Percentiles rank a stretch among this genome's conserved stretches.
Evolutionary conservation across 2,888 invertebrate genomes (phyloP).

Genomic region (Ophion slaviceki): DNA sequence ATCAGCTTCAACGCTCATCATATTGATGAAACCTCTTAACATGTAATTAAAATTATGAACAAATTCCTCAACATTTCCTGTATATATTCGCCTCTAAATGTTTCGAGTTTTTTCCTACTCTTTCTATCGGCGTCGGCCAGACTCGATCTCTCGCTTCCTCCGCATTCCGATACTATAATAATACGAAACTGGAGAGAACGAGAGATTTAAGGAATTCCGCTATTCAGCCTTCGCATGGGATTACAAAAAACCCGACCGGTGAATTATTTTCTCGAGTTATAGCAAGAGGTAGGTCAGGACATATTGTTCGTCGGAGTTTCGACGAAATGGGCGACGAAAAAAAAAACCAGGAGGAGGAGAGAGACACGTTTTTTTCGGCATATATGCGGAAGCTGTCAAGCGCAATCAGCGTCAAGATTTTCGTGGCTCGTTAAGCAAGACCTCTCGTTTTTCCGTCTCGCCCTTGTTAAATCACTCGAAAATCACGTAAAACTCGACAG

Average conservation of each 20-base stretch:
- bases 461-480: slow-evolving; percentile 59
- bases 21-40: neutral
- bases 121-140: slow-evolving; percentile 1
- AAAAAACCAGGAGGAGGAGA: slow-evolving; percentile 63
- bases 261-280: slow-evolving; percentile 57
- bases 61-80: neutral
- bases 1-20: neutral
- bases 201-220: slow-evolving; percentile 55
- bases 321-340: slow-evolving; percentile 48
- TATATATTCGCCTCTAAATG: neutral
- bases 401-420: slow-evolving; percentile 75
- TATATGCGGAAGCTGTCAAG: slow-evolving; percentile 79
- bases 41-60: neutral
- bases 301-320: slow-evolving; percentile 31
- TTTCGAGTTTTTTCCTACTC: neutral
- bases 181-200: slow-evolving; percentile 35
- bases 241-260: slow-evolving; percentile 58
- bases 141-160: slow-evolving; percentile 12
- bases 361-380: slow-evolving; percentile 60
- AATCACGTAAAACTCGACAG: slow-evolving; percentile 55
- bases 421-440: slow-evolving; percentile 69
- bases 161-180: slow-evolving; percentile 31
- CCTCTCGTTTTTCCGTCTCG: slow-evolving; percentile 67
- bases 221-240: slow-evolving; percentile 57
- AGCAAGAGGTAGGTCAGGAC: slow-evolving; percentile 62